Evolutionary conservation across 2,113 vertebrate genomes (phyloP).

Genomic region (Steatornis caripensis): DNA sequence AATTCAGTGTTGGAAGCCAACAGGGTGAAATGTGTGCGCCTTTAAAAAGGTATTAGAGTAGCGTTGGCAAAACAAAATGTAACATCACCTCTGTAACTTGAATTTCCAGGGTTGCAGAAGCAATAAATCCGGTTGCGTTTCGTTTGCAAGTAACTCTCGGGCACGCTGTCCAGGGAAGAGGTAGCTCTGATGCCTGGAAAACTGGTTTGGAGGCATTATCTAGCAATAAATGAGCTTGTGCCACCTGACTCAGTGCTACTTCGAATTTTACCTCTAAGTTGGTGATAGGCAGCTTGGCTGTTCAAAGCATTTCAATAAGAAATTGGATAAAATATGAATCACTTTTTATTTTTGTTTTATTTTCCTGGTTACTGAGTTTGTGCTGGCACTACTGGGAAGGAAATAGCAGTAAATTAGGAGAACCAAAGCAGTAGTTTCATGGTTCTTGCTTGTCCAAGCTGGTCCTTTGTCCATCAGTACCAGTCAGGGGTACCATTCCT

Average conservation of each 20-base stretch:
- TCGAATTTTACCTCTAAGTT: background rate
- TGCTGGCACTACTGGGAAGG: background rate
- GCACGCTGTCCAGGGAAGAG: background rate
- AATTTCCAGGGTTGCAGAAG: background rate
- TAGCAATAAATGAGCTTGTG: background rate
- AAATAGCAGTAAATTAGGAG: background rate
- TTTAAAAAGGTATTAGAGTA: conserved; percentile 30
- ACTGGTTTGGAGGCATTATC: background rate
- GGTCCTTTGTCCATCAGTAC: background rate
- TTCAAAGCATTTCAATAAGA: background rate
- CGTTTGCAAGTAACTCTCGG: background rate
- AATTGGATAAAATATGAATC: background rate
- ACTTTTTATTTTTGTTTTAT: background rate
- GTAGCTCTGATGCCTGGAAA: background rate
- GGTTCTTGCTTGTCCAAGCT: background rate
- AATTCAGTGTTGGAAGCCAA: conserved; percentile 19
- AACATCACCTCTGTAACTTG: background rate
- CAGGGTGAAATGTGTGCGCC: background rate
- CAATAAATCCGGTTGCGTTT: background rate
- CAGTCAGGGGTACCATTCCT: background rate
- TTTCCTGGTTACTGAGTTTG: background rate
- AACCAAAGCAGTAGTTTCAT: background rate
- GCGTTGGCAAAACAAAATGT: background rate
- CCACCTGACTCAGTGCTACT: background rate
- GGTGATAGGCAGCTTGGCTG: background rate